Conservation (phyloP, 2,797 vertebrate genomes). For the Rallus crepitans region DNA sequence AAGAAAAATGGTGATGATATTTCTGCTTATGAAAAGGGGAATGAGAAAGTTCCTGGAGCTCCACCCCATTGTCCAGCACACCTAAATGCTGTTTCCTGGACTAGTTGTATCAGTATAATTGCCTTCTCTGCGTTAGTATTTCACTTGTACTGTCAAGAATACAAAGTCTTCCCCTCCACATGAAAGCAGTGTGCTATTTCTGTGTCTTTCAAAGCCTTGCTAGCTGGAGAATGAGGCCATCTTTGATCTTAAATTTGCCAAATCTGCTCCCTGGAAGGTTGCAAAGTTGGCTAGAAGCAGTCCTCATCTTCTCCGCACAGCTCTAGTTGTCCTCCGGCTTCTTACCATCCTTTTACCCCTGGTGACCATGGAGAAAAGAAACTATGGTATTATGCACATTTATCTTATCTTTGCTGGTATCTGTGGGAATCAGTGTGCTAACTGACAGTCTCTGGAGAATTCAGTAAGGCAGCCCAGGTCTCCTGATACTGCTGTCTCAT, state of each 20-base stretch:
- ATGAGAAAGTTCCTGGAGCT: slow-evolving; percentile 45
- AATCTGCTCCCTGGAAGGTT: slow-evolving; percentile 1
- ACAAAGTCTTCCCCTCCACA: slow-evolving; percentile 35
- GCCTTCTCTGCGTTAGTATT: slow-evolving; percentile 31
- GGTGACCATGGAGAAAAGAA: not conserved
- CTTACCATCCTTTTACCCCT: not conserved
- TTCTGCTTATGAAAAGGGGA: slow-evolving; percentile 23
- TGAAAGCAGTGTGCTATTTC: slow-evolving; percentile 48
- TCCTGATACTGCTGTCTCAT: not conserved
- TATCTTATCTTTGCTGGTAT: not conserved
- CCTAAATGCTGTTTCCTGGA: slow-evolving; percentile 13
- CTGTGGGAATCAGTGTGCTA: not conserved
- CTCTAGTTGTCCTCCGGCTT: not conserved
- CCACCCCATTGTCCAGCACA: not conserved
- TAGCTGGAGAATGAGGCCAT: slow-evolving; percentile 41
- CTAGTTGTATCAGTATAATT: slow-evolving; percentile 7
- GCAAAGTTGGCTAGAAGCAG: not conserved
- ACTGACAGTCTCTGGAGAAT: not conserved
- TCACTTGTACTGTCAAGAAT: slow-evolving; percentile 50
- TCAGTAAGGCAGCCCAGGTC: not conserved
- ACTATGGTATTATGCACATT: not conserved
- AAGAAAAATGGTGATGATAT: slow-evolving; percentile 45
- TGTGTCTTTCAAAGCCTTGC: not conserved
- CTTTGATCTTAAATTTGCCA: slow-evolving; percentile 49
- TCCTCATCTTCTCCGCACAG: not conserved